These are phyloP conservation scores for Scolopax mira DNA, from an alignment of 2,113 vertebrate species.

Conservation along the genomic window DNA sequence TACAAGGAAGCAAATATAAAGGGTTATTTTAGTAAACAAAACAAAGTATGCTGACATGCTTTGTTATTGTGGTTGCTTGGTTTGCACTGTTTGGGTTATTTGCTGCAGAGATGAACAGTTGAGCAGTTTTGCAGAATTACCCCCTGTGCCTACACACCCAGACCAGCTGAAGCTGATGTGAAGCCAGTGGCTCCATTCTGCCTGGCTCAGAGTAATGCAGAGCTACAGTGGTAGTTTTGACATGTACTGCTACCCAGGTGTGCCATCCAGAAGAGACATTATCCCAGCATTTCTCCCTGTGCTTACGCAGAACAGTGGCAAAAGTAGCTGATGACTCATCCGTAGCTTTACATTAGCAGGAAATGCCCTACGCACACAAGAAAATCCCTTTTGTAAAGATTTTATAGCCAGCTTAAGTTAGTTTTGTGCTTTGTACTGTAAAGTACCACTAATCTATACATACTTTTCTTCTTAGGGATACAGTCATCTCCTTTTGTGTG, in stretches of 20 bases:
- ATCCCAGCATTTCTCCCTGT: not conserved
- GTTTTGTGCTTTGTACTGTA: not conserved
- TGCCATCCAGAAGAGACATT: not conserved
- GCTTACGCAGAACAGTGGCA: not conserved
- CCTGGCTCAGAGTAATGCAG: not conserved
- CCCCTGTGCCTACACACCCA: not conserved
- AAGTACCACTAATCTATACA: not conserved
- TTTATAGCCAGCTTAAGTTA: not conserved
- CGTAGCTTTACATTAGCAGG: not conserved
- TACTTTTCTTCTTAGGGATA: not conserved
- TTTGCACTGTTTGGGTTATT: not conserved
- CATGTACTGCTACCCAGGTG: not conserved
- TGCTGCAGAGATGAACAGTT: not conserved
- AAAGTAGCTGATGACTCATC: not conserved
- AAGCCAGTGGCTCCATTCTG: not conserved
- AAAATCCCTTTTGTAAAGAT: not conserved
- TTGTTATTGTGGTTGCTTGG: not conserved
- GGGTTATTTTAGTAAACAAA: not conserved
- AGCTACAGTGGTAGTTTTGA: not conserved
- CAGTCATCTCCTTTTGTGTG: not conserved
- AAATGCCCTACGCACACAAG: not conserved
- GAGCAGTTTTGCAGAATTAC: not conserved
- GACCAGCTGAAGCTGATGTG: not conserved
- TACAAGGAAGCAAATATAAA: not conserved
- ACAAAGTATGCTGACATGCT: not conserved